Base-by-base conservation (phyloP, 2,888 invertebrate species). In the Stenodera caucasica region DNA sequence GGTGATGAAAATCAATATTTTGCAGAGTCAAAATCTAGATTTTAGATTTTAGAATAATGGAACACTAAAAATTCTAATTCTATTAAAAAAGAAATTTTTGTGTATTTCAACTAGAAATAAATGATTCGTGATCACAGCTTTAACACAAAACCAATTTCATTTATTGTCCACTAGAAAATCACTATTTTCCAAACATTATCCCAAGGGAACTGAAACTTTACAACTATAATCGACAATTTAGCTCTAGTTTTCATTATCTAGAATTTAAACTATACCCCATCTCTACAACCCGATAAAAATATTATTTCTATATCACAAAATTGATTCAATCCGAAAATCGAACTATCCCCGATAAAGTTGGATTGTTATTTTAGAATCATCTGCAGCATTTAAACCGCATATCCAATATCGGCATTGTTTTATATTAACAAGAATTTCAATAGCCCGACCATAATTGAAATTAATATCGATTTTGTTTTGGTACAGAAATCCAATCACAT, bases 201-300 rank as follows among this genome's bases (percentile, higher is more conserved):
- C 58, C 70, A 60, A 63, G 73, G 69, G 70, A 73, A 70, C 68
- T n/a, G n/a, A n/a, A n/a, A n/a, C n/a, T 72, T 73, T 71, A 74
- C 76, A 77, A 75, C 76, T 74, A 70, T 71, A 77, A 73, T 76
- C 77, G 78, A 76, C 78, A 76, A 72, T 72, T 75, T 66, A 67
- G 76, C n/a, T 74, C 71, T 21, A 21, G 15, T 71, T 75, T 78
- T 77, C 75, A 78, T 79, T 79, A 78, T 78, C 78, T 78, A n/a
- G n/a, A n/a, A 77, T 26, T 7, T 45, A 9, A 45, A 45, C 45
- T 12, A 45, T 45, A 26, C 3, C 21, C 21, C 21, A 45, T 1
- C 21, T 18, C 4, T 45, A 9, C 45, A 18, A 45, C 12, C 21
- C 3, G 7, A 26, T 26, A 26, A 7, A 26, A 26, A 26, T 26